Conservation (phyloP, 2,797 vertebrate genomes). For the Zenarchopterus dispar region DNA sequence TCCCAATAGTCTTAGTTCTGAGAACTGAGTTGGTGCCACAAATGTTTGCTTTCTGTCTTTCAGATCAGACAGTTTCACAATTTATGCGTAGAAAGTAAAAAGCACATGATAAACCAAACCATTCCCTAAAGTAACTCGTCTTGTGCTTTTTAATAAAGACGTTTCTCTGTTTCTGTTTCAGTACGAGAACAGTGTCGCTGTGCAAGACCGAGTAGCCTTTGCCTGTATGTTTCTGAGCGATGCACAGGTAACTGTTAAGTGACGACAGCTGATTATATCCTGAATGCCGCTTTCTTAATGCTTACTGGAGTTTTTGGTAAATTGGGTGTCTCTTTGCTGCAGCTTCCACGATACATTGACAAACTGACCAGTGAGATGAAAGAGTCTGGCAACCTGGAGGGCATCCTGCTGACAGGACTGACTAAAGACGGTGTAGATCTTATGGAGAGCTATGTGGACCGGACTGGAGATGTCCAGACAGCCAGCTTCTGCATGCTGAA, state of each 20-base stretch:
- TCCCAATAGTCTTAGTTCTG: neutral
- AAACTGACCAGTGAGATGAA: conserved; percentile 97
- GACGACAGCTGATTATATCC: neutral
- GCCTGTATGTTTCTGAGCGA: conserved; percentile 97
- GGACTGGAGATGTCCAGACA: conserved; percentile 98
- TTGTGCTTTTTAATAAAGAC: neutral
- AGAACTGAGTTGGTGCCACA: conserved; percentile 7
- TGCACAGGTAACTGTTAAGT: conserved; percentile 82
- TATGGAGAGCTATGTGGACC: conserved; percentile 97
- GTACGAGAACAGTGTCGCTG: conserved; percentile 94
- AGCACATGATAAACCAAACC: neutral
- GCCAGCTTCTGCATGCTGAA: conserved; percentile 98
- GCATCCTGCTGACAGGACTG: conserved; percentile 93
- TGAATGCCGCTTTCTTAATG: neutral
- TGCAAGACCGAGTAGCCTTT: conserved; percentile 95
- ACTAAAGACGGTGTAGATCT: conserved; percentile 98
- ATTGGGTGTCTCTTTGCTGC: conserved; percentile 19
- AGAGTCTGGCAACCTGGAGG: conserved; percentile 95
- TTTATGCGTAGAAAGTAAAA: neutral
- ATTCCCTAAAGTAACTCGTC: too few relatives aligned
- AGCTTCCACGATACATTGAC: conserved; percentile 96
- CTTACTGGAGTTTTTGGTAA: neutral
- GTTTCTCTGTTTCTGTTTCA: conserved; percentile 62
- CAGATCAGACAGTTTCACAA: neutral
- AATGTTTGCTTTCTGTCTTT: neutral